Conservation (phyloP, 2,113 vertebrate genomes). For the Crotalus helleri region DNA sequence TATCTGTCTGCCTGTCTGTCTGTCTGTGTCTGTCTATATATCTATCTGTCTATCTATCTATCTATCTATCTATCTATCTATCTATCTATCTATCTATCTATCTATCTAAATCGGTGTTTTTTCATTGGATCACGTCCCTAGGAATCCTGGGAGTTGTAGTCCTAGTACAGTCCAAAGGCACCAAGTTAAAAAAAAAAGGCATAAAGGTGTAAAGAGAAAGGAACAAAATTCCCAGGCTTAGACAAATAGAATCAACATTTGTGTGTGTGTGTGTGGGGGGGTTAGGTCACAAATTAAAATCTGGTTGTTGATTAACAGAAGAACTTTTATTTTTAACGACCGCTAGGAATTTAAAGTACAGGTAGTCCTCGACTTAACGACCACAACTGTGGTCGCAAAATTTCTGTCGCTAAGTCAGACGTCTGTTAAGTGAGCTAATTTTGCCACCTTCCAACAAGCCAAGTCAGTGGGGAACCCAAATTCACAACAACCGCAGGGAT, state of each 20-base stretch:
- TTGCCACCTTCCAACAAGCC: background rate
- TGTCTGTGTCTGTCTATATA: too few relatives aligned
- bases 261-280: too few relatives aligned
- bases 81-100: too few relatives aligned
- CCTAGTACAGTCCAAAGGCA: background rate
- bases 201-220: background rate
- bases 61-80: too few relatives aligned
- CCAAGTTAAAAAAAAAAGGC: background rate
- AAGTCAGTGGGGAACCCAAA: too few relatives aligned
- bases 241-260: background rate
- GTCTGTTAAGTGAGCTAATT: background rate
- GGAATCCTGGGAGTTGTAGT: background rate
- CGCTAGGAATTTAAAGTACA: background rate
- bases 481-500: too few relatives aligned
- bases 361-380: background rate
- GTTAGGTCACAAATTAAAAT: background rate
- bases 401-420: background rate
- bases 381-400: too few relatives aligned
- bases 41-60: too few relatives aligned
- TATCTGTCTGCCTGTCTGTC: rapidly evolving
- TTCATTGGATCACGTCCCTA: background rate
- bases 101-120: background rate
- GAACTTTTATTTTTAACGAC: background rate
- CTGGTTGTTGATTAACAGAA: background rate
- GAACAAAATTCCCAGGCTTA: background rate